phyloP scores from a whole-genome alignment of 2,113 vertebrate genomes.

The Urocitellus parryii region DNA sequence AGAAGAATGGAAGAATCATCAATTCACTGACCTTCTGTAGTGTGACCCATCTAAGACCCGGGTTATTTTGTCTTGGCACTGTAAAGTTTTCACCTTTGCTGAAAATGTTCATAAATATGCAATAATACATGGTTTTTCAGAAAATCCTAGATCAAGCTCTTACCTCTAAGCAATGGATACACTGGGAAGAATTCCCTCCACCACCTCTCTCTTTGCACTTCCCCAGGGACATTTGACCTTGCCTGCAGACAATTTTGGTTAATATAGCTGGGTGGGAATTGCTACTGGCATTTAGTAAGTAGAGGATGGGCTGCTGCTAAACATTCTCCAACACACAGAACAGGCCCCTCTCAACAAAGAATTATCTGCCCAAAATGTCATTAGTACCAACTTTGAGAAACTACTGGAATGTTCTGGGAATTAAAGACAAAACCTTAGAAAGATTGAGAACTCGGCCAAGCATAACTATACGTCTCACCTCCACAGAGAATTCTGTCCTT shows the following conservation, averaged over 20 bases:
- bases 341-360: neutral
- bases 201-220: neutral
- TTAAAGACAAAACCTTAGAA: neutral
- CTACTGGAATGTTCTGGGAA: neutral
- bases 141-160: neutral
- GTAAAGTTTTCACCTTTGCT: neutral
- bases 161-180: neutral
- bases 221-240: neutral
- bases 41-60: neutral
- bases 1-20: neutral
- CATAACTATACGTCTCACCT: constrained; percentile 63
- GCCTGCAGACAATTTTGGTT: neutral
- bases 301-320: neutral
- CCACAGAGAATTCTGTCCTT: constrained; percentile 65
- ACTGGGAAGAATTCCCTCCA: neutral
- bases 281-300: neutral
- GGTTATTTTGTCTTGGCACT: neutral
- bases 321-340: neutral
- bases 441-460: neutral
- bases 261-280: neutral
- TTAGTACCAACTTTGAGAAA: neutral
- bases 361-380: neutral
- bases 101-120: neutral
- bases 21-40: neutral
- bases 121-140: neutral